These are phyloP conservation scores for Todiramphus chloris DNA, from an alignment of 2,113 vertebrate species.

Conservation along the genomic window DNA sequence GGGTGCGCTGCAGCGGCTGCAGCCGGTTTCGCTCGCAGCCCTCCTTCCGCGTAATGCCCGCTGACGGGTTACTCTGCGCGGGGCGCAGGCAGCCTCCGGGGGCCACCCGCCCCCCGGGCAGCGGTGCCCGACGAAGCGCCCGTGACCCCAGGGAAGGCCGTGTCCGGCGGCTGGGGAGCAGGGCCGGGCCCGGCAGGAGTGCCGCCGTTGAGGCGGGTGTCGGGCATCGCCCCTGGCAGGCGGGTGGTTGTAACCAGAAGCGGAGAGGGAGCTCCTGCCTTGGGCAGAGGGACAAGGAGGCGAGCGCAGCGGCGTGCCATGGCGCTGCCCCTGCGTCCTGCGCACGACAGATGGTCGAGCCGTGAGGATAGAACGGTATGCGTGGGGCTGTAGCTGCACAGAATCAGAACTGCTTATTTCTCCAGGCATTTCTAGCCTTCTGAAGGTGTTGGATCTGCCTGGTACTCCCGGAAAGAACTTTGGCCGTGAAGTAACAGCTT, in stretches of 20 bases:
- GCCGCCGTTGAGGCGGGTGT: fast-evolving
- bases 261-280: not conserved
- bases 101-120: not conserved
- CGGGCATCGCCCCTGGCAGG: not conserved
- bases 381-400: fast-evolving
- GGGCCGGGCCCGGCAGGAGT: not conserved
- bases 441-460: not conserved
- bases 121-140: not conserved
- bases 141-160: not conserved
- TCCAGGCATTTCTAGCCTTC: not conserved
- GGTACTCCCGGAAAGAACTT: not conserved
- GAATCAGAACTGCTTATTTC: not conserved
- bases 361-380: fast-evolving
- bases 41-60: not conserved
- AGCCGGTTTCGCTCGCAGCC: not conserved
- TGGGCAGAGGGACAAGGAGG: not conserved
- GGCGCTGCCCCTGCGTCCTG: not conserved
- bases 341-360: fast-evolving
- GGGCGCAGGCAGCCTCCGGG: not conserved
- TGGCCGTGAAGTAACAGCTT: not conserved
- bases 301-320: fast-evolving
- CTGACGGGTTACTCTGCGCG: not conserved
- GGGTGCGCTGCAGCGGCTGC: not conserved
- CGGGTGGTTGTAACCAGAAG: fast-evolving
- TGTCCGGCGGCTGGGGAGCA: not conserved